Conservation (phyloP, 1,140 invertebrate species). For the Drosophila bifasciata region DNA sequence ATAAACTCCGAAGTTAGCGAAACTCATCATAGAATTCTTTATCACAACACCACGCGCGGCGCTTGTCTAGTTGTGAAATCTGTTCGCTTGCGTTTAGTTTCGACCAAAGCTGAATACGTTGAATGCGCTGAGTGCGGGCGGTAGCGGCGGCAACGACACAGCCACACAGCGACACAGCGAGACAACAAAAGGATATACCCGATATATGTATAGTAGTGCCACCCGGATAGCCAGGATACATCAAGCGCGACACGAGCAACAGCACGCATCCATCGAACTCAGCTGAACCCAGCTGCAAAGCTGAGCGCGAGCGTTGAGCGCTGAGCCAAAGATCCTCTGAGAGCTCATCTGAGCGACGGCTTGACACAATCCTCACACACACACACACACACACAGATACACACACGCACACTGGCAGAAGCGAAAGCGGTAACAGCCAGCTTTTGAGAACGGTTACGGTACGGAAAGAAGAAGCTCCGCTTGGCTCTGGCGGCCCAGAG, state of each 20-base stretch:
- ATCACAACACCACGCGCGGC: conserved; percentile 82
- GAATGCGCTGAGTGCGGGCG: no score
- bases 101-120: conserved; percentile 65
- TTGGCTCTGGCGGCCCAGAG: conserved; percentile 19
- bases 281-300: no score
- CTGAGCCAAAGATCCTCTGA: no score
- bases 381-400: conserved; percentile 14
- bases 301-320: no score
- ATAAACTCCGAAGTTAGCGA: conserved; percentile 84
- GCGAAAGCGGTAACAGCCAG: conserved; percentile 2
- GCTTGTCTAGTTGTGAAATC: conserved; percentile 84
- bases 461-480: conserved; percentile 12
- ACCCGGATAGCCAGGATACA: conserved; percentile 1
- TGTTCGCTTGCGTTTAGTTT: conserved; percentile 82
- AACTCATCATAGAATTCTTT: conserved; percentile 84
- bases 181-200: no score
- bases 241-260: background rate
- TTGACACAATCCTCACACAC: conserved; percentile 5
- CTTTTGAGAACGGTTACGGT: background rate
- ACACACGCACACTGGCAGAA: conserved; percentile 6
- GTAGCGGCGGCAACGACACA: no score
- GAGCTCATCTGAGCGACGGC: conserved; percentile 5
- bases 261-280: no score
- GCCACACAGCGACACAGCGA: no score
- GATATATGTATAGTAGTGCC: no score